These are phyloP conservation scores for Microcebus lehilahytsara DNA, from an alignment of 2,113 vertebrate genomes.

Conservation along the genomic window DNA sequence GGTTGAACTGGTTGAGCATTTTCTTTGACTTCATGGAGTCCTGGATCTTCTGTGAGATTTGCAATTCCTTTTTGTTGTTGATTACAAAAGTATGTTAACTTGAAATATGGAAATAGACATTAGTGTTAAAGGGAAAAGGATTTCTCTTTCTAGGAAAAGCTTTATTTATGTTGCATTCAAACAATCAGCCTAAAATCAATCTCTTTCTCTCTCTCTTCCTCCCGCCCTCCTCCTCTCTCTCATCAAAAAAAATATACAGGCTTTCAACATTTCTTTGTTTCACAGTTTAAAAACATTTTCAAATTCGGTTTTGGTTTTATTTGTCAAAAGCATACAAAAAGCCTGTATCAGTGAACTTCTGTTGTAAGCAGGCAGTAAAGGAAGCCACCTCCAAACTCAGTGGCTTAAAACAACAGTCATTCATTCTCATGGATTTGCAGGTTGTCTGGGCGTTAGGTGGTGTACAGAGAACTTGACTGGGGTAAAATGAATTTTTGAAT, in stretches of 20 bases:
- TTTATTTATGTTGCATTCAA: slow-evolving; percentile 33
- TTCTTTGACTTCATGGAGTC: slow-evolving; percentile 1
- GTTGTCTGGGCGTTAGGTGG: not conserved
- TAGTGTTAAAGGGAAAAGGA: not conserved
- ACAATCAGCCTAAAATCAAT: not conserved
- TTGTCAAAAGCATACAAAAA: slow-evolving; percentile 28
- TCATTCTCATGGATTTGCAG: not conserved
- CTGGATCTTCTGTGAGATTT: not conserved
- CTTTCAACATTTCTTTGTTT: slow-evolving; percentile 19
- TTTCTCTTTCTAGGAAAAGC: not conserved
- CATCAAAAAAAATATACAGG: not conserved
- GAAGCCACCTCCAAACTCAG: not conserved
- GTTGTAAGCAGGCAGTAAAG: not conserved
- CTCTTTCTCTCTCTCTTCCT: no score
- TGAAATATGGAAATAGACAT: not conserved
- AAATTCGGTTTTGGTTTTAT: slow-evolving; percentile 33
- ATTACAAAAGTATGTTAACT: not conserved
- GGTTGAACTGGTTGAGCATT: not conserved
- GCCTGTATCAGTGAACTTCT: not conserved
- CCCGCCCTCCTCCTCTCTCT: not conserved
- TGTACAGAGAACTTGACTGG: not conserved
- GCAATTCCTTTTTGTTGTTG: not conserved
- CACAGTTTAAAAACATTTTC: slow-evolving; percentile 11
- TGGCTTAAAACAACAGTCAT: not conserved
- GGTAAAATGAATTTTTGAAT: not conserved